A percentile compares a stretch with the other conserved stretches of the same genome.
phyloP scores from a whole-genome alignment of 1,140 invertebrate genomes.

The Anoplolepis gracilipes region DNA sequence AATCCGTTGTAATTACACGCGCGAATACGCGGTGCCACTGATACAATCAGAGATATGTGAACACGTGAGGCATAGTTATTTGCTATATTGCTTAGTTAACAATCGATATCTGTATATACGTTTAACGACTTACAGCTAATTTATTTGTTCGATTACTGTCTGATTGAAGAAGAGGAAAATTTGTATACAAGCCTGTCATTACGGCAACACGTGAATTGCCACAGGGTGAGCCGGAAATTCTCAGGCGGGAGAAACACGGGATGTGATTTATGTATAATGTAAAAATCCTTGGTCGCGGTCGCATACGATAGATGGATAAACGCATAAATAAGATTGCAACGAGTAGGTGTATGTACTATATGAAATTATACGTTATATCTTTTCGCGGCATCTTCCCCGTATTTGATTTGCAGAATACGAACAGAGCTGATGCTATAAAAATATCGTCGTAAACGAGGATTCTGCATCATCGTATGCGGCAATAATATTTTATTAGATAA shows the following conservation, averaged over 20 bases:
- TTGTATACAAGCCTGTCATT: neutral
- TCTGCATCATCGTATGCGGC: neutral
- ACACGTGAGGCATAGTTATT: slow-evolving; percentile 14
- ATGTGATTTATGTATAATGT: slow-evolving; percentile 38
- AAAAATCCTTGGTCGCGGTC: slow-evolving; percentile 45
- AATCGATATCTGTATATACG: neutral
- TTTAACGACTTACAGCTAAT: neutral
- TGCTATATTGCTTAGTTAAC: slow-evolving; percentile 1
- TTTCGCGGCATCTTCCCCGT: slow-evolving; percentile 9
- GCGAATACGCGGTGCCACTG: slow-evolving; percentile 13
- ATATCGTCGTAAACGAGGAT: neutral
- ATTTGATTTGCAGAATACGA: neutral
- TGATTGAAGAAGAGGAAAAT: neutral
- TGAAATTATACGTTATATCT: slow-evolving; percentile 19
- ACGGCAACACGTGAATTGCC: neutral
- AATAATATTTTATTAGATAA: neutral
- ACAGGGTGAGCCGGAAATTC: neutral
- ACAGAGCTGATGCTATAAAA: neutral
- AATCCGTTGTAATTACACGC: slow-evolving; percentile 47
- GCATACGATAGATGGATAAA: neutral
- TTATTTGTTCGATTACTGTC: neutral
- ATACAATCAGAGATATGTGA: slow-evolving; percentile 30
- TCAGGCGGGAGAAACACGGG: neutral
- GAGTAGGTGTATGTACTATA: neutral
- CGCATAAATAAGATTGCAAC: neutral